Percentiles rank a stretch among this genome's conserved stretches.
Conservation (phyloP, 2,113 vertebrate genomes). For the pig (Sus scrofa) region T2T-Sscrofa CM000820.6:58054001-58054500, state of each 20-base stretch:
- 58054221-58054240: neutral
- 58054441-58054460: slow-evolving; percentile 14
- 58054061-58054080: neutral
- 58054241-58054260: slow-evolving; percentile 25
- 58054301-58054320: slow-evolving; percentile 32
- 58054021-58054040: neutral
- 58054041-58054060: neutral
- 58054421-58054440: neutral
- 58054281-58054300: slow-evolving; percentile 24
- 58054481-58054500: neutral
- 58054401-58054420: neutral
- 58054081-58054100: neutral
- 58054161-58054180: neutral
- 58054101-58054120: neutral
- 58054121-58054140: neutral
- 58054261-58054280: neutral
- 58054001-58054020: neutral
- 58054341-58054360: slow-evolving; percentile 52
- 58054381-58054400: neutral
- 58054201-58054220: neutral
- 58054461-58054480: neutral
- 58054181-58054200: neutral
- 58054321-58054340: slow-evolving; percentile 44
- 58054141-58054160: neutral
- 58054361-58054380: slow-evolving; percentile 58